A percentile compares a stretch with the other conserved stretches of the same genome.
phyloP scores from a whole-genome alignment of 1,140 invertebrate genomes.

The Drosophila fuyamai region DNA sequence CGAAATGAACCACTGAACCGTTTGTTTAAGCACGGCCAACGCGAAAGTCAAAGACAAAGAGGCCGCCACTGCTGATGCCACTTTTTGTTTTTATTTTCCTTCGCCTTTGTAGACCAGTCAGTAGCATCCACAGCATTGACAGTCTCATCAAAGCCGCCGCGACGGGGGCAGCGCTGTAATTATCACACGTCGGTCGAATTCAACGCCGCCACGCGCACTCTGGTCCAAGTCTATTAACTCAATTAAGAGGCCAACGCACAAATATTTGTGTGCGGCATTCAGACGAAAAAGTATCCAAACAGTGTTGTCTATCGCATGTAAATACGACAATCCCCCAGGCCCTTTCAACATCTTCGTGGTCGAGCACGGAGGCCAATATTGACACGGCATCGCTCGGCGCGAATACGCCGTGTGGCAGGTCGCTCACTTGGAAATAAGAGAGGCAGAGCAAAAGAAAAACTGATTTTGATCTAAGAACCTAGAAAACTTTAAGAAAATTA shows the following conservation, averaged over 20 bases:
- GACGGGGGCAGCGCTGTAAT: conserved; percentile 64
- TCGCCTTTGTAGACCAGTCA: conserved; percentile 25
- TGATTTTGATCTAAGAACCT: too few species aligned
- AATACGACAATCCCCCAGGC: conserved; percentile 43
- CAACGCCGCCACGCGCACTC: conserved; percentile 73
- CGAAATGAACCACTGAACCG: conserved; percentile 75
- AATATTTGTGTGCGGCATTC: conserved; percentile 80
- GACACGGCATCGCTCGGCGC: conserved; percentile 23
- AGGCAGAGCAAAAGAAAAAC: conserved; percentile 1
- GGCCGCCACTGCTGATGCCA: conserved; percentile 30
- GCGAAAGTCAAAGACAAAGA: conserved; percentile 52
- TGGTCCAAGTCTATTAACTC: conserved; percentile 72
- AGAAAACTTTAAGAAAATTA: too few species aligned
- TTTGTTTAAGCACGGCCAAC: conserved; percentile 77
- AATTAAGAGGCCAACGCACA: conserved; percentile 69
- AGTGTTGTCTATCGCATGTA: conserved; percentile 58
- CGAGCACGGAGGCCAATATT: conserved; percentile 44
- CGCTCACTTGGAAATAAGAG: too few species aligned
- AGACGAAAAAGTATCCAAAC: conserved; percentile 80
- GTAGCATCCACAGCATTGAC: conserved; percentile 37
- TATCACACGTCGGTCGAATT: conserved; percentile 82
- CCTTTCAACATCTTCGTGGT: not conserved
- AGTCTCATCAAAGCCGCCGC: conserved; percentile 73
- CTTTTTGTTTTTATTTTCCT: conserved; percentile 8
- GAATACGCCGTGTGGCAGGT: conserved; percentile 50